Base-by-base conservation (phyloP, 2,113 vertebrate genomes). In the Trogon melanurus region DNA sequence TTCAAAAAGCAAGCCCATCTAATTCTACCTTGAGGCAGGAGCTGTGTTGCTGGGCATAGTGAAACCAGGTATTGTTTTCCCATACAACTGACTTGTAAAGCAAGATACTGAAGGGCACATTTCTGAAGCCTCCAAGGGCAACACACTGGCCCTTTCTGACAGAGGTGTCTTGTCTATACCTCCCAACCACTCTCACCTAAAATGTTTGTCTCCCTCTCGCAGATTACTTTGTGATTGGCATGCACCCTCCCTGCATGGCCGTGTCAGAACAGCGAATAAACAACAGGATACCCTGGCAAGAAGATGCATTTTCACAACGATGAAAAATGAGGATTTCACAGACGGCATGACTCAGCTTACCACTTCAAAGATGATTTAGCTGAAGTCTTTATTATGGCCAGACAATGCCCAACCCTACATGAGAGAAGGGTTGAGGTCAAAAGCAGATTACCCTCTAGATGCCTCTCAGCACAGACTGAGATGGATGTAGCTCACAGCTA, bases 291-390 rank as follows among this genome's bases (percentile, higher is more conserved):
- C 61, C 82, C 96, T 97, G 97, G 96, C 96, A 96, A 64, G 20
- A 47, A 67, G 11, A 75, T 85, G 45, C 51, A 48, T 96, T 97
- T 97, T 95, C 95, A 85, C 94, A 97, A 96, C 20, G 67, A 96
- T 97, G 94, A 96, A 97, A 98, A 97, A 96, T 50, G 72, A 96
- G 80, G 92, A 96, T 98, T 98, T 97, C 95, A 93, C 84, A 96
- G 95, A 91, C 48, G 45, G 30, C 17, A 50, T 97, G 97, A 98
- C 93, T 97, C 96, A 97, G 81, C 69, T 75, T 95, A 85, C 96
- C 95, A 97, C 97, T 97, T 95, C 95, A 97, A 97, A 97, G 94
- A 87, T 12, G 3, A 91, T 66, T 91, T 96, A 86, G 70, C 56
- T 80, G 53, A 92, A 96, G 88, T 89, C 95, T 95, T 95, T 93